A percentile compares a stretch with the other conserved stretches of the same genome.
Conservation (phyloP, 2,888 invertebrate genomes). For the Dendrolimus pini region DNA sequence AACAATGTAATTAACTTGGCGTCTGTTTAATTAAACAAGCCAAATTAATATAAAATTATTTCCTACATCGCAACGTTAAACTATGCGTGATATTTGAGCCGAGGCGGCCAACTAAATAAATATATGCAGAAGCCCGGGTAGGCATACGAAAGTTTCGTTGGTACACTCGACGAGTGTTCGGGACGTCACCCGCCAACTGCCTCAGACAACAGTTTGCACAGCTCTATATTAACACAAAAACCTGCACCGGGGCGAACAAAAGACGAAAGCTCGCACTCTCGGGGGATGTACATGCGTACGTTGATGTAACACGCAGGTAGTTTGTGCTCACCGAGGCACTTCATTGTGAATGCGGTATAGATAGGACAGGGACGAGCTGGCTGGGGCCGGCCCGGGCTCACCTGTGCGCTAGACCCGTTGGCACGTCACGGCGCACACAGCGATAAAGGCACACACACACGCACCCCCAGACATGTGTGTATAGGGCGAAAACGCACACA, state of each 20-base stretch:
- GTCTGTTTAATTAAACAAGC: slow-evolving; percentile 30
- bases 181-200: background rate
- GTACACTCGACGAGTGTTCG: slow-evolving; percentile 21
- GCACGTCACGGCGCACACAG: slow-evolving; percentile 54
- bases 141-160: slow-evolving; percentile 32
- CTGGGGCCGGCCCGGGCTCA: slow-evolving; percentile 66
- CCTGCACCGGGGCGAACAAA: slow-evolving; percentile 21
- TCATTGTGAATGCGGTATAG: slow-evolving; percentile 59
- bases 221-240: slow-evolving; percentile 12
- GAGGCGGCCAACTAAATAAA: slow-evolving; percentile 31
- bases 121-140: slow-evolving; percentile 25
- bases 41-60: slow-evolving; percentile 33
- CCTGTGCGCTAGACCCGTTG: slow-evolving; percentile 61
- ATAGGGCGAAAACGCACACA: slow-evolving; percentile 18
- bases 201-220: slow-evolving; percentile 4
- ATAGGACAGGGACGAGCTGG: slow-evolving; percentile 48
- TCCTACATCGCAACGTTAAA: slow-evolving; percentile 27
- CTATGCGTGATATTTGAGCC: slow-evolving; percentile 32
- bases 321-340: slow-evolving; percentile 57
- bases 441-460: slow-evolving; percentile 1
- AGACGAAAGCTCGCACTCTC: slow-evolving; percentile 12
- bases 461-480: slow-evolving; percentile 14
- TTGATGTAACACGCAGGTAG: slow-evolving; percentile 57
- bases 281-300: slow-evolving; percentile 31
- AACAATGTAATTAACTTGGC: slow-evolving; percentile 31